Conservation (phyloP, 2,113 vertebrate species). For the Solenodon paradoxus region DNA sequence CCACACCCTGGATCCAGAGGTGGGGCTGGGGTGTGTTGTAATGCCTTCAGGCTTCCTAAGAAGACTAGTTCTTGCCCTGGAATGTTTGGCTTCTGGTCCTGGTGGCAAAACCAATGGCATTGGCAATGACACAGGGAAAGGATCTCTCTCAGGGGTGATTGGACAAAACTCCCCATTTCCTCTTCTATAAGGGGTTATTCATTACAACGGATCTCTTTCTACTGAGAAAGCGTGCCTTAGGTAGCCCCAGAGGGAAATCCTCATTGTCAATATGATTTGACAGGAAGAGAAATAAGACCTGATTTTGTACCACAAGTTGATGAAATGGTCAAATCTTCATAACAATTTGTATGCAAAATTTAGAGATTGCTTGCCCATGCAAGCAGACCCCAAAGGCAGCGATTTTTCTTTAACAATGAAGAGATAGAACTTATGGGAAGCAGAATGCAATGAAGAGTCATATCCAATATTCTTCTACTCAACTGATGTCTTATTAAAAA, state of each 20-base stretch:
- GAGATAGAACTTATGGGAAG: constrained; percentile 11
- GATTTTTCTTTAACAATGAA: neutral
- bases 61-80: too few relatives aligned
- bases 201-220: neutral
- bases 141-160: neutral
- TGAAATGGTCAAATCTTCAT: neutral
- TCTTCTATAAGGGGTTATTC: neutral
- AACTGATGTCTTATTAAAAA: constrained; percentile 71
- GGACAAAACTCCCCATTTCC: neutral
- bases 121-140: neutral
- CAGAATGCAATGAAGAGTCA: constrained; percentile 49
- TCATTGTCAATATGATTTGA: neutral
- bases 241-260: neutral
- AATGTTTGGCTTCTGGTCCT: neutral
- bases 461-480: constrained; percentile 54
- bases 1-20: neutral
- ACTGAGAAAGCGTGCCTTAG: neutral
- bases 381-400: neutral
- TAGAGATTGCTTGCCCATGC: neutral
- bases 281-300: neutral
- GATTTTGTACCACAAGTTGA: neutral
- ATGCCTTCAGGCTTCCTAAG: neutral
- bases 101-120: neutral
- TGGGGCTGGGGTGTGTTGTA: neutral
- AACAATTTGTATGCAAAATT: neutral